A percentile compares a stretch with the other conserved stretches of the same genome.
Evolutionary conservation across 2,888 invertebrate genomes (phyloP).

Genomic region (Clivina fossor): DNA sequence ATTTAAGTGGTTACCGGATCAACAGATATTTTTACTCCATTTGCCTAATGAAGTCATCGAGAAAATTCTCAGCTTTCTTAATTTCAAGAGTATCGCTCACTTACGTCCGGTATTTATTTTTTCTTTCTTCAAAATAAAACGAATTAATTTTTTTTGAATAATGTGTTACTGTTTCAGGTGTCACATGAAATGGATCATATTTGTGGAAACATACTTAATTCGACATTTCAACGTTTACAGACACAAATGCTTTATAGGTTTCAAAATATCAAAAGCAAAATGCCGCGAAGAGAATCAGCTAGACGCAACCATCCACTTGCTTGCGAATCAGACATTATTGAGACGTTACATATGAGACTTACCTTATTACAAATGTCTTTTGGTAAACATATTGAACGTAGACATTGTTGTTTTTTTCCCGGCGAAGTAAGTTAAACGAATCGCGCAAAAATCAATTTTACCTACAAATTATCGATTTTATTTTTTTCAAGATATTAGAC

Average conservation of each 20-base stretch:
- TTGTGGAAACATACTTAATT: slow-evolving; percentile 78
- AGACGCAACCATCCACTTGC: slow-evolving; percentile 87
- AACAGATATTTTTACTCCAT: slow-evolving; percentile 61
- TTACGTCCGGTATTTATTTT: slow-evolving; percentile 70
- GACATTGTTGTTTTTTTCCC: slow-evolving; percentile 92
- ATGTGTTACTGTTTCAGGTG: slow-evolving; percentile 61
- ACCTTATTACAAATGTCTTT: slow-evolving; percentile 91
- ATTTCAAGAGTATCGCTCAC: slow-evolving; percentile 77
- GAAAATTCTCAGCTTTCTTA: slow-evolving; percentile 73
- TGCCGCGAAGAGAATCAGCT: slow-evolving; percentile 90
- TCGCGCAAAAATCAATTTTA: neutral
- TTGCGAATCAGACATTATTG: slow-evolving; percentile 90
- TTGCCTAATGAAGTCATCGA: slow-evolving; percentile 79
- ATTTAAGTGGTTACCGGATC: slow-evolving; percentile 42
- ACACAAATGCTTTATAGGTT: slow-evolving; percentile 82
- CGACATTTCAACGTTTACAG: slow-evolving; percentile 82
- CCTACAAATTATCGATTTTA: slow-evolving; percentile 10
- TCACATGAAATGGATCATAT: slow-evolving; percentile 78
- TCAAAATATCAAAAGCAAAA: slow-evolving; percentile 84
- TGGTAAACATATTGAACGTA: slow-evolving; percentile 91
- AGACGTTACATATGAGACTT: slow-evolving; percentile 89
- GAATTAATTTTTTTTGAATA: neutral
- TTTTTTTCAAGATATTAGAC: slow-evolving; percentile 74
- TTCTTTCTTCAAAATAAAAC: slow-evolving; percentile 25
- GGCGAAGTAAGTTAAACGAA: slow-evolving; percentile 70